Percentiles rank a stretch among this genome's conserved stretches.
Conservation (phyloP, 1,140 invertebrate genomes). For the Hormaphis cornu region DNA sequence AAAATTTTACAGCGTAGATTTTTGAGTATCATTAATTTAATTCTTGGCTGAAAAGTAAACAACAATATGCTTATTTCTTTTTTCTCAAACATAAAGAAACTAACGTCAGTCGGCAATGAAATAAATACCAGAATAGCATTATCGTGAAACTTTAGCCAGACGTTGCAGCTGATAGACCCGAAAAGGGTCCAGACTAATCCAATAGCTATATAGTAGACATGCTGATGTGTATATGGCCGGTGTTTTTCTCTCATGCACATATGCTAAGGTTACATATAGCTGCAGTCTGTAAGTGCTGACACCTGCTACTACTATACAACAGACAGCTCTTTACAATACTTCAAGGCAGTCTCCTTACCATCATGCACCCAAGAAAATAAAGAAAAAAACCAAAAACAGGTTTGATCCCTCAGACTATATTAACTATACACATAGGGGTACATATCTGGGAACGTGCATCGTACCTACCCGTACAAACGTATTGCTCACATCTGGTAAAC, state of each 20-base stretch:
- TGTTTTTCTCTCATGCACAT: background rate
- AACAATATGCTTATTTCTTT: too few relatives aligned
- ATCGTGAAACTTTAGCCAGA: background rate
- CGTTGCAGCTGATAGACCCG: slow-evolving; percentile 6
- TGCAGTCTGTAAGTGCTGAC: slow-evolving; percentile 16
- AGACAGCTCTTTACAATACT: slow-evolving; percentile 2
- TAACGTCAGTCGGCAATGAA: background rate
- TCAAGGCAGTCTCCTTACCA: background rate
- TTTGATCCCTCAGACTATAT: slow-evolving; percentile 20
- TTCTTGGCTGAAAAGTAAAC: too few relatives aligned
- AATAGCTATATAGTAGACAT: too few relatives aligned
- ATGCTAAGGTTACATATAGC: slow-evolving; percentile 12
- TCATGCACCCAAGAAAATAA: slow-evolving; percentile 13
- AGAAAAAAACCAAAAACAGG: slow-evolving; percentile 18
- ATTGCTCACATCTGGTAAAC: slow-evolving; percentile 4
- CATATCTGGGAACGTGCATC: too few relatives aligned
- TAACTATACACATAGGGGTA: too few relatives aligned
- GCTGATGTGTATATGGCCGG: too few relatives aligned
- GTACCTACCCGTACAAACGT: too few relatives aligned
- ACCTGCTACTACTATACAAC: background rate
- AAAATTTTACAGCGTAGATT: too few relatives aligned
- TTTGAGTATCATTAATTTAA: too few relatives aligned
- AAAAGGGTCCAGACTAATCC: slow-evolving; percentile 19
- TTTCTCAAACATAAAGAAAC: background rate
- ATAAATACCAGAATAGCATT: background rate